These are phyloP conservation scores for Amiota minor DNA, from an alignment of 2,888 invertebrate species.

Conservation along the genomic window DNA sequence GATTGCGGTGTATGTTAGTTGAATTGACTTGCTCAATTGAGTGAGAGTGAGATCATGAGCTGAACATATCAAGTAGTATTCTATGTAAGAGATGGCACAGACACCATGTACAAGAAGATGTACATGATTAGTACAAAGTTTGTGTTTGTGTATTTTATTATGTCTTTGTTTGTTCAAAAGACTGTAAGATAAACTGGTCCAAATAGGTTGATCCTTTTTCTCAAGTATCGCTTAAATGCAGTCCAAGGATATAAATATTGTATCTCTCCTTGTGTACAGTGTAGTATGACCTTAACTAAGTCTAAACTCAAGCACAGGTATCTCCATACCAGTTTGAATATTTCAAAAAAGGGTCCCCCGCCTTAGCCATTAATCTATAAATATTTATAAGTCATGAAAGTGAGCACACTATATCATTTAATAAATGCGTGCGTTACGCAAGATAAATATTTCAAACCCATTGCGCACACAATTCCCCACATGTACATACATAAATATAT, in stretches of 20 bases:
- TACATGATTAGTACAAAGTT: no score
- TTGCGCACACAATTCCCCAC: not conserved
- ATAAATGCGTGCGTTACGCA: slow-evolving; percentile 42
- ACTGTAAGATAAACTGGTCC: not conserved
- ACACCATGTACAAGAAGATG: no score
- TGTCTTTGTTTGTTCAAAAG: no score
- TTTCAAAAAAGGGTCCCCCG: slow-evolving; percentile 5
- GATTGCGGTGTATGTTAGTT: not conserved
- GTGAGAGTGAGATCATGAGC: not conserved
- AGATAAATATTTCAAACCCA: slow-evolving; percentile 15
- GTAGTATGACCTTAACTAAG: no score
- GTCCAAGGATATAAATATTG: not conserved
- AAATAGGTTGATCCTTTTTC: slow-evolving; percentile 6
- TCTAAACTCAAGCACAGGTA: no score
- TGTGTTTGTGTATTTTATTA: no score
- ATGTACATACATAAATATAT: not conserved
- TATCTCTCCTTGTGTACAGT: no score
- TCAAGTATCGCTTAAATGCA: slow-evolving; percentile 20
- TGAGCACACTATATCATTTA: slow-evolving; percentile 62
- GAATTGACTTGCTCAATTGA: slow-evolving; percentile 2
- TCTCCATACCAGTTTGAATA: slow-evolving; percentile 11
- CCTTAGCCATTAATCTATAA: slow-evolving; percentile 23
- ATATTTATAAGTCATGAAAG: slow-evolving; percentile 61
- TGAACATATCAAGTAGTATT: not conserved
- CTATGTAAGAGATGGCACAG: no score